A percentile compares a stretch with the other conserved stretches of the same genome.
Conservation (phyloP, 2,797 vertebrate genomes). For the Allenopithecus nigroviridis region DNA sequence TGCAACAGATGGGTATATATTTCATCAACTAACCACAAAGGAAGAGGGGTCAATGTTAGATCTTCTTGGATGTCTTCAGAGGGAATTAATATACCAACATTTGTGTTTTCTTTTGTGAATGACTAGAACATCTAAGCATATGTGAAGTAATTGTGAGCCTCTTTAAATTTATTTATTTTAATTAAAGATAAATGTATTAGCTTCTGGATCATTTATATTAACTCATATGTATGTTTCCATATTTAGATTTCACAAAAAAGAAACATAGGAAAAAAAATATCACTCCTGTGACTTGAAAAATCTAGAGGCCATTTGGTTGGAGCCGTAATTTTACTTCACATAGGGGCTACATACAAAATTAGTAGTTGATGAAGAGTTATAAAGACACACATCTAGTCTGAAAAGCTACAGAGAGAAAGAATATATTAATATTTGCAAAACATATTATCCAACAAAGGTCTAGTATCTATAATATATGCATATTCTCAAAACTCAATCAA, state of each 20-base stretch:
- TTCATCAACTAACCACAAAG: conserved; percentile 61
- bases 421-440: too few relatives aligned
- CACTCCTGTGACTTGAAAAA: conserved; percentile 46
- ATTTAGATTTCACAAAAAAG: conserved; percentile 54
- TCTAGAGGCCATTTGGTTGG: conserved; percentile 6
- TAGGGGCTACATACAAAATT: conserved; percentile 26
- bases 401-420: background rate
- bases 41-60: conserved; percentile 41
- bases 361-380: conserved; percentile 52
- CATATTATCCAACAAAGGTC: too few relatives aligned
- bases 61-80: conserved; percentile 54
- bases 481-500: too few relatives aligned
- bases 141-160: background rate
- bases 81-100: conserved; percentile 33
- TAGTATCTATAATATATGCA: too few relatives aligned
- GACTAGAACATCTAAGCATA: background rate
- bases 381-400: conserved; percentile 42
- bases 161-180: conserved; percentile 48
- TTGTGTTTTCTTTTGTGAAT: conserved; percentile 62
- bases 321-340: conserved; percentile 57
- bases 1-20: background rate
- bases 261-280: conserved; percentile 15
- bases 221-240: background rate
- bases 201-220: conserved; percentile 18
- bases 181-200: conserved; percentile 43